Base-by-base conservation (phyloP, 2,113 vertebrate genomes). In the Albula goreensis region DNA sequence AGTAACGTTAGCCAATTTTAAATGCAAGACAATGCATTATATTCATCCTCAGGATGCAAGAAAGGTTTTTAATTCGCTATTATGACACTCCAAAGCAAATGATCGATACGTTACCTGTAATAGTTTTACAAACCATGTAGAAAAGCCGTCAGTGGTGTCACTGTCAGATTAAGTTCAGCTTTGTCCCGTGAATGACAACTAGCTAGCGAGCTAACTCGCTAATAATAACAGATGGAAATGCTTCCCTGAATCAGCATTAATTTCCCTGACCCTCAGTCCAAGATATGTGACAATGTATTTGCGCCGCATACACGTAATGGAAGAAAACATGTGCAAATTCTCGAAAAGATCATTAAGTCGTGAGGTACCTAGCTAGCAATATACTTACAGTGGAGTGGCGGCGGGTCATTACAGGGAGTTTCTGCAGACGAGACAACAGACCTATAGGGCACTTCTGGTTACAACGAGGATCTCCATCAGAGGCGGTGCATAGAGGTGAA, bases 361-460 rank as follows among this genome's bases (percentile, higher is more conserved):
- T 4, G 60, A 60, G 11, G 4, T 10, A 41, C 70, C 12, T 70
- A 50, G 50, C 19, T 81, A 86, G 52, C 17, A 17, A 41, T 13
- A n/a, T 60, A 86, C 85, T 83, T 88, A 88, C 88, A 51, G 57
- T 80, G 13, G 79, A 82, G 31, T 84, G 78, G 66, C 70, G 74
- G 77, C 52, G 63, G 17, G 88, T 83, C 88, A 88, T 88, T 66
- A 50, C 70, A 10, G 51, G 10, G 8, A 31, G 53, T 83, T 31
- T 17, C 53, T 83, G 56, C 13, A 83, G 22, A 74, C 70, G n/a
- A 22, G 17, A 25, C 70, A 22, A n/a, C 70, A 74, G 70, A 31
- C 22, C n/a, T 31, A 74, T n/a, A 74, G 63, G 63, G 70, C 70
- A 31, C 70, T 74, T 74, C 70, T 74, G 22, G 70, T 22, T 74